Conservation (phyloP, 2,113 vertebrate genomes). For the Sturnus vulgaris region DNA sequence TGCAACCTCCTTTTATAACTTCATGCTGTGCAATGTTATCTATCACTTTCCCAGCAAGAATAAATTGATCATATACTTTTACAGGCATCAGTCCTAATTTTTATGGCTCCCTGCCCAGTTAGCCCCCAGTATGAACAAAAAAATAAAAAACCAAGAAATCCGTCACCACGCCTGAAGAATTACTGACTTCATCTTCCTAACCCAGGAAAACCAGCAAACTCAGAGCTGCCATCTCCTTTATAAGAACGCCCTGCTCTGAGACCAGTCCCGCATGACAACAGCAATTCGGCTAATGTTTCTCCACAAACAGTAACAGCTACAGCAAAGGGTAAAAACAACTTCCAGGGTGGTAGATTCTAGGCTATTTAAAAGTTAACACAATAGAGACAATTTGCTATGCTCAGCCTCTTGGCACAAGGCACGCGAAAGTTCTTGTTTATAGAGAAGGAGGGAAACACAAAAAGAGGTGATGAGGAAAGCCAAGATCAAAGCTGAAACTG, state of each 20-base stretch:
- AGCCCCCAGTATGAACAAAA: background rate
- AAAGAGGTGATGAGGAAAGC: background rate
- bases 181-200: background rate
- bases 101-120: background rate
- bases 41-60: slow-evolving; percentile 35
- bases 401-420: background rate
- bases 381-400: background rate
- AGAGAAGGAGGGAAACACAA: background rate
- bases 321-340: background rate
- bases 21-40: slow-evolving; percentile 18
- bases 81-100: background rate
- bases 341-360: background rate
- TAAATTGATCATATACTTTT: slow-evolving; percentile 43
- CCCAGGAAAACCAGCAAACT: background rate
- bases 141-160: background rate
- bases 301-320: background rate
- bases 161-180: background rate
- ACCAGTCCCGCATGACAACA: background rate
- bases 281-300: background rate
- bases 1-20: slow-evolving; percentile 59
- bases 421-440: background rate
- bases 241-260: background rate
- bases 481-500: background rate
- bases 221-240: background rate
- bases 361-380: background rate